Evolutionary conservation across 2,797 vertebrate genomes (phyloP), one percentile per base, ranked within the genome.

Genomic region (Chrysocyon brachyurus): DNA sequence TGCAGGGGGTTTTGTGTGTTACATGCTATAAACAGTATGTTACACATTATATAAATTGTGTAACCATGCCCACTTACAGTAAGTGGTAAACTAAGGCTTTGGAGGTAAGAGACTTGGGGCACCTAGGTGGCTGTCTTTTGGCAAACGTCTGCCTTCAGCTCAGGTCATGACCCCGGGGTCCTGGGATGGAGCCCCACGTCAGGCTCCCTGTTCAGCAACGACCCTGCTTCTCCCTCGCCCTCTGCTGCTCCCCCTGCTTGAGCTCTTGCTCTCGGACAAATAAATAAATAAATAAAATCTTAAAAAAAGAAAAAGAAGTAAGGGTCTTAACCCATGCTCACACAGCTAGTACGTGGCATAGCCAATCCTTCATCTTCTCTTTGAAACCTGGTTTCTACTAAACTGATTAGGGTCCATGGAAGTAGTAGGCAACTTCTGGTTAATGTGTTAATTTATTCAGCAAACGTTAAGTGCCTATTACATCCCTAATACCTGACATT

Each of bases 1-100:
- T 26, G 19, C 21, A 52, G 33, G 6, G 5, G 14, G 40, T 63
- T 17, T 3, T 36, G 59, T 6, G 6, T 26, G 17, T 36, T 12
- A 26, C 40, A 0, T 52, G n/a, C 79, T 49, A 12, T 19, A 40
- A 59, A 24, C 54, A 17, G 0, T 8, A 5, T 1, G 14, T 61
- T 59, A 36, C 17, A 2, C 10, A 2, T 22, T 63, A 0, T 15
- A 0, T 17, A 33, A n/a, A 26, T 2, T 15, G 15, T 2, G 5
- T 77, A 12, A 2, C 16, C 21, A 2, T 31, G 12, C 1, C 12
- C 12, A 11, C 26, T 52, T 3, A 22, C 0, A 16, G 26, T 11
- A 10, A 56, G 16, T 22, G 26, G 17, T 46, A 12, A 31, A 8
- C 26, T 33, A 1, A 28, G 70, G 17, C 52, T 61, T 26, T 46